Evolutionary conservation across 2,888 invertebrate genomes (phyloP).

Genomic region (Theretra japonica): DNA sequence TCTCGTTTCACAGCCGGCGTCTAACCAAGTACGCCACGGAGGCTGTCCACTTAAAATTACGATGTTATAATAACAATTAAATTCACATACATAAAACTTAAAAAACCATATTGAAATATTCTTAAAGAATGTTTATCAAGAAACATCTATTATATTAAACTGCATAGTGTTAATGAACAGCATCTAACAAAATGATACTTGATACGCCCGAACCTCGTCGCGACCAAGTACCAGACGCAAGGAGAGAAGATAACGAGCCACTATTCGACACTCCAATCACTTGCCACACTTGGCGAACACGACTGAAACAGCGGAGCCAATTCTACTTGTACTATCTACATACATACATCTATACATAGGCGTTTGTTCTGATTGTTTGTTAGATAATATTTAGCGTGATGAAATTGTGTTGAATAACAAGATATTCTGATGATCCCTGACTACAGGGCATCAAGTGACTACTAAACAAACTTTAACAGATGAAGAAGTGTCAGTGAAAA

Average conservation of each 20-base stretch:
- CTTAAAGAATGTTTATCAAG: background rate
- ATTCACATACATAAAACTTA: too few species aligned
- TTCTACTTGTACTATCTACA: background rate
- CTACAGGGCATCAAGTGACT: too few species aligned
- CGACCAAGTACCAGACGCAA: conserved; percentile 1
- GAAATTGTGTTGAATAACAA: background rate
- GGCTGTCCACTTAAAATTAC: too few species aligned
- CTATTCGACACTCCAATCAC: conserved; percentile 5
- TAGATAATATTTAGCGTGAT: background rate
- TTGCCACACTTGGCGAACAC: background rate
- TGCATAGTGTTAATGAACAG: background rate
- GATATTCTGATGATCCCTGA: background rate
- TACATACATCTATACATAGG: background rate
- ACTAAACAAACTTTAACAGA: background rate
- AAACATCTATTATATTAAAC: too few species aligned
- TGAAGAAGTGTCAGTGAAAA: too few species aligned
- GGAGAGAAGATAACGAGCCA: conserved; percentile 19
- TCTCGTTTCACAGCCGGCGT: too few species aligned
- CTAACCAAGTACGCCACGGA: too few species aligned
- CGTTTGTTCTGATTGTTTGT: background rate
- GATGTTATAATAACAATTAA: too few species aligned
- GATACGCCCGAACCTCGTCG: background rate
- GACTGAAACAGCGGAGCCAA: conserved; percentile 4
- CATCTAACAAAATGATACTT: background rate
- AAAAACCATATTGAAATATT: too few species aligned